These are phyloP conservation scores for Cephalotes varians DNA, from an alignment of 2,888 invertebrate genomes.

Conservation along the genomic window DNA sequence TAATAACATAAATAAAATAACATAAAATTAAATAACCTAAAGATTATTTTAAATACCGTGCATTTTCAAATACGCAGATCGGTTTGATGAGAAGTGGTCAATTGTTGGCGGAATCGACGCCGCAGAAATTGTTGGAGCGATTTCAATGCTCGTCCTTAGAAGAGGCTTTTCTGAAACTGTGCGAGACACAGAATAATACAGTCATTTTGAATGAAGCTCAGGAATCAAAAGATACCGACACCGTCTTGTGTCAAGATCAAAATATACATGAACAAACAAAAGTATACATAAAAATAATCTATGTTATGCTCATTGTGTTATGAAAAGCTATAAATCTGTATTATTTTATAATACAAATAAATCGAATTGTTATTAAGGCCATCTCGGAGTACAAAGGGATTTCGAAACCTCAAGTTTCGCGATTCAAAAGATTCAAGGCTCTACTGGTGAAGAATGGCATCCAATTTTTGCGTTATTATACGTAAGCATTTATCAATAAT, in stretches of 20 bases:
- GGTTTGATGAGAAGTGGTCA: constrained; percentile 95
- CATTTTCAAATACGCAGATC: constrained; percentile 88
- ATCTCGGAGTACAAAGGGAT: background rate
- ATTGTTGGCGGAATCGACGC: constrained; percentile 94
- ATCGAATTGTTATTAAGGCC: constrained; percentile 16
- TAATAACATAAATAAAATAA: too few species aligned
- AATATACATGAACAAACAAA: background rate
- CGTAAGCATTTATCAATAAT: background rate
- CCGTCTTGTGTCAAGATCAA: background rate
- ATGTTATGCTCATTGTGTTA: background rate
- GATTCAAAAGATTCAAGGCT: constrained; percentile 87
- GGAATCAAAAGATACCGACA: background rate
- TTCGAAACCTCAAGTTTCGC: background rate
- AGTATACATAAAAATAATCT: constrained; percentile 11
- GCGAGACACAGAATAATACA: constrained; percentile 88
- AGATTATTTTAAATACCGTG: background rate
- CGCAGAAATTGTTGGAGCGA: constrained; percentile 89
- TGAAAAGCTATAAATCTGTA: background rate
- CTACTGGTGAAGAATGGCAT: constrained; percentile 90
- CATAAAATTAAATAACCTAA: too few species aligned
- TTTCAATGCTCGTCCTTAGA: constrained; percentile 93
- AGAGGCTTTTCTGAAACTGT: constrained; percentile 94
- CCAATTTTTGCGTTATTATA: constrained; percentile 89
- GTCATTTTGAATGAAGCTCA: background rate
- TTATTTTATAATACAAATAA: constrained; percentile 10